phyloP scores from a whole-genome alignment of 2,113 vertebrate genomes.

The Campylorhamphus procurvoides region DNA sequence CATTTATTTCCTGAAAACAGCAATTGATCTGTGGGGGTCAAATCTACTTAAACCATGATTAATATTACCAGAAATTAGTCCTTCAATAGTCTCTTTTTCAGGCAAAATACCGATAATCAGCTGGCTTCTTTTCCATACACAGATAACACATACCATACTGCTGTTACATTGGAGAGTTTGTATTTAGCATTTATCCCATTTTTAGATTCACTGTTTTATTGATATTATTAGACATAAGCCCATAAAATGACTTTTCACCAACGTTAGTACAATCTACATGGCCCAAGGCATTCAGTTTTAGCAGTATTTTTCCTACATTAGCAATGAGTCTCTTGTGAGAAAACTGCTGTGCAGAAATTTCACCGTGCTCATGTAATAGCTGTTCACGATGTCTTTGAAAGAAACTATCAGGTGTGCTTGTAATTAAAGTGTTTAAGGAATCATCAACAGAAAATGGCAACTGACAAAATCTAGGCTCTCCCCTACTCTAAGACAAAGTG shows the following conservation, averaged over 20 bases:
- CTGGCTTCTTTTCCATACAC: neutral
- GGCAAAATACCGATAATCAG: constrained; percentile 17
- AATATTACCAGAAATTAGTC: constrained; percentile 50
- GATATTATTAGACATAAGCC: neutral
- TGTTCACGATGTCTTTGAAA: neutral
- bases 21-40: constrained; percentile 34
- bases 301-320: neutral
- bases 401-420: neutral
- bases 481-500: neutral
- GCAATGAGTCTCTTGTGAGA: neutral
- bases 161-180: neutral
- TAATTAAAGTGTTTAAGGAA: neutral
- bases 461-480: neutral
- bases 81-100: neutral
- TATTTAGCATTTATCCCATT: neutral
- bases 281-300: neutral
- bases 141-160: neutral
- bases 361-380: neutral
- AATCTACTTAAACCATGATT: constrained; percentile 40
- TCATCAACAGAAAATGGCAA: neutral
- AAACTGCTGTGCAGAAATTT: neutral
- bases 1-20: constrained; percentile 51
- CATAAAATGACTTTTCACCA: neutral
- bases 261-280: neutral
- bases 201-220: neutral